These are phyloP conservation scores for Aquatica leii DNA, from an alignment of 2,888 invertebrate genomes.

Conservation along the genomic window DNA sequence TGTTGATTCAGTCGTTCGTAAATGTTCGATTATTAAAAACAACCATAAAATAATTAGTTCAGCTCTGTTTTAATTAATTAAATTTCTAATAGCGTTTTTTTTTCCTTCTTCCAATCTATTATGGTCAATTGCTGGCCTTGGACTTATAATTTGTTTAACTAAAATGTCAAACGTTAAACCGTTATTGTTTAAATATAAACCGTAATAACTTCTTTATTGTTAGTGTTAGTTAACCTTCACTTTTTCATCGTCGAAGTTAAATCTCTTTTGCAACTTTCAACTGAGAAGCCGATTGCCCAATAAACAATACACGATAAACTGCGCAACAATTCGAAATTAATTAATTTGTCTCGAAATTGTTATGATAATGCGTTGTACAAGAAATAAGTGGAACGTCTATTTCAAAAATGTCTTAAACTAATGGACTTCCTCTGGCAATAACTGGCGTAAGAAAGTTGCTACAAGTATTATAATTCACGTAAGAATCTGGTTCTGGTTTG, in stretches of 20 bases:
- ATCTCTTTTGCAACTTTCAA: slow-evolving; percentile 11
- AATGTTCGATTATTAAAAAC: slow-evolving; percentile 3
- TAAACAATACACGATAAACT: neutral
- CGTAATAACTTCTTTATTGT: slow-evolving; percentile 21
- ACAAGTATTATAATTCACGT: slow-evolving; percentile 14
- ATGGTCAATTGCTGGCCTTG: slow-evolving; percentile 28
- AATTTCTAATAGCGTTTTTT: slow-evolving; percentile 8
- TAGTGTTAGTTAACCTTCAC: slow-evolving; percentile 24
- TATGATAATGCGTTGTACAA: slow-evolving; percentile 3
- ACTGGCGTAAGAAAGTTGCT: slow-evolving; percentile 22
- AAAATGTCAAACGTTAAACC: slow-evolving; percentile 31
- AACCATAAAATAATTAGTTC: neutral
- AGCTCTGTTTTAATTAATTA: slow-evolving; percentile 17
- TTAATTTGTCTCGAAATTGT: slow-evolving; percentile 25
- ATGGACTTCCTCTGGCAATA: slow-evolving; percentile 27
- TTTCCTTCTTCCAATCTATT: slow-evolving; percentile 18
- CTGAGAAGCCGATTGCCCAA: slow-evolving; percentile 9
- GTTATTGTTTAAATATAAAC: slow-evolving; percentile 22
- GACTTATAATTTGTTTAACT: slow-evolving; percentile 28
- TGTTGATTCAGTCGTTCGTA: neutral
- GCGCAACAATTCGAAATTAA: slow-evolving; percentile 24
- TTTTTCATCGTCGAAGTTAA: neutral
- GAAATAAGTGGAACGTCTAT: slow-evolving; percentile 28
- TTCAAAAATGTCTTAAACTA: slow-evolving; percentile 28
- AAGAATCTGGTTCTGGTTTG: slow-evolving; percentile 13